Conservation (phyloP, 2,797 vertebrate genomes). For the Fratercula arctica region DNA sequence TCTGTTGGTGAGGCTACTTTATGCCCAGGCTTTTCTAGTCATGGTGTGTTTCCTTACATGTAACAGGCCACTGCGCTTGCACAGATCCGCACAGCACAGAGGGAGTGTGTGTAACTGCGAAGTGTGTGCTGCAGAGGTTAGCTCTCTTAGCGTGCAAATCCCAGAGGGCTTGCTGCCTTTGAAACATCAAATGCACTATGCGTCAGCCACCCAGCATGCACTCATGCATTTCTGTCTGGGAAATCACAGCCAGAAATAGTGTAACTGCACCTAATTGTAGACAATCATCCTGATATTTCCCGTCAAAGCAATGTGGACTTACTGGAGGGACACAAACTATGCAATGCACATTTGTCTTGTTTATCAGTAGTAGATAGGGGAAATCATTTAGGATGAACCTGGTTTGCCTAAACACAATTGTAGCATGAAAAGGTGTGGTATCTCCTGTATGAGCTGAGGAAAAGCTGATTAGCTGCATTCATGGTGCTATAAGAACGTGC, state of each 20-base stretch:
- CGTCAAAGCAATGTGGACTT: not conserved
- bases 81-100: not conserved
- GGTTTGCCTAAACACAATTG: not conserved
- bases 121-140: not conserved
- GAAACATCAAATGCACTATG: not conserved
- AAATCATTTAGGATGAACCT: not conserved
- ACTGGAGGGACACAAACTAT: not conserved
- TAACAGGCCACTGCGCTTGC: not conserved
- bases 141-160: not conserved
- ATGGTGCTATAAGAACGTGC: accelerated
- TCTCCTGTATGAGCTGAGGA: not conserved
- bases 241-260: not conserved
- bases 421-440: not conserved
- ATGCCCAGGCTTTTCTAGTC: not conserved
- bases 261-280: not conserved
- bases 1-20: not conserved
- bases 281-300: not conserved
- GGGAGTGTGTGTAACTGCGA: not conserved
- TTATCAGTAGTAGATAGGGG: not conserved
- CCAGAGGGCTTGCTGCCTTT: not conserved
- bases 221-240: not conserved
- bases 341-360: not conserved
- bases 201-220: not conserved
- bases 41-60: not conserved
- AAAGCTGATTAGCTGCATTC: not conserved